Evolutionary conservation across 2,113 vertebrate species (phyloP).

Genomic region (Collichthys lucidus): DNA sequence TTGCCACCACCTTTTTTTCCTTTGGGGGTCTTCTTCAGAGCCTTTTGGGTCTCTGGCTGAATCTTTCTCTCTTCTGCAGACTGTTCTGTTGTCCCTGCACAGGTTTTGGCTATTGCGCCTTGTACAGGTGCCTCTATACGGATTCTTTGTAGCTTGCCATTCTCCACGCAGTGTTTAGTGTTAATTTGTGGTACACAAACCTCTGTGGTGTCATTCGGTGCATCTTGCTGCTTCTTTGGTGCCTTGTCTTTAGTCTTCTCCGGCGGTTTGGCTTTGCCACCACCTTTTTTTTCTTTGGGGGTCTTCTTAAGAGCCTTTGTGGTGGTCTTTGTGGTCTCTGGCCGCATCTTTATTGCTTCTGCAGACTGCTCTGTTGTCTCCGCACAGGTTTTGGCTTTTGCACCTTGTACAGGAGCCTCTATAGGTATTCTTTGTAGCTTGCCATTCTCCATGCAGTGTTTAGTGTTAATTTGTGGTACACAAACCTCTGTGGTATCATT

Average conservation of each 20-base stretch:
- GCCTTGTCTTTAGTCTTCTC: not conserved
- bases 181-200: not conserved
- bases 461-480: not conserved
- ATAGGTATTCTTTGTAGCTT: not conserved
- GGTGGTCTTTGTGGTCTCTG: not conserved
- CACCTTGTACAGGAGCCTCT: not conserved
- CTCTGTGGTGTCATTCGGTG: not conserved
- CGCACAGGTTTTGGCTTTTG: not conserved
- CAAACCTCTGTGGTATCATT: no score
- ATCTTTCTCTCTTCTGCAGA: not conserved
- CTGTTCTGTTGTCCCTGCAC: not conserved
- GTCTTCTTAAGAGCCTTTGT: not conserved
- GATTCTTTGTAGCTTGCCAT: no score
- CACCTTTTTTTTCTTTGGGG: not conserved
- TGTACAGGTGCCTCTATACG: no score
- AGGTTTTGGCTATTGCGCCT: no score
- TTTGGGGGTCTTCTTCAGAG: no score
- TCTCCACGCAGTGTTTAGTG: no score
- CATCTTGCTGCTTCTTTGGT: not conserved
- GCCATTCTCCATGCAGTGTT: not conserved
- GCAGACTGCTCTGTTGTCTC: fast-evolving
- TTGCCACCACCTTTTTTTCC: no score
- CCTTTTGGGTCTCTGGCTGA: no score
- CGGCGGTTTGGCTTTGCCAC: not conserved
- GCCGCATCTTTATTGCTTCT: not conserved